Evolutionary conservation across 1,140 invertebrate species (phyloP), one percentile per base, ranked within the genome.

Genomic region (Bradynema listronoti): DNA sequence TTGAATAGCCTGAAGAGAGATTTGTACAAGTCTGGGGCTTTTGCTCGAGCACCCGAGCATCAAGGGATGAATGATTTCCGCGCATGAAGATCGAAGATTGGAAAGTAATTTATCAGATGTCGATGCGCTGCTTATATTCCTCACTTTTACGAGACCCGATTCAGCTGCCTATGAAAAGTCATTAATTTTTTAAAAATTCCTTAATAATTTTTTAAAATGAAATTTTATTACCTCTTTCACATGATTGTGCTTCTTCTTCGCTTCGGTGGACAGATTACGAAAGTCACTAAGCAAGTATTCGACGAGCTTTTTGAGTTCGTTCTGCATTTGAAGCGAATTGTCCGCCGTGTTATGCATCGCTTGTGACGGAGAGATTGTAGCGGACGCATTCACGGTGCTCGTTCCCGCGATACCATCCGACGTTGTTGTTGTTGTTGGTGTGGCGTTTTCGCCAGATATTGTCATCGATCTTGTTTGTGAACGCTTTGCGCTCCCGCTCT

Each of bases 11-110:
- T 86, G 86, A 34, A 98, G 80, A 78, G 90, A 91, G 78, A 91
- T 87, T 85, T 94, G 80, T 39, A 94, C 90, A 67, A 97, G 87
- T 84, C 94, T 95, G 24, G 90, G 84, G 82, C 93, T 91, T 83
- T 93, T 95, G 22, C 91, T 93, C 78, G 96, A 91, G 84, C 92
- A 97, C 74, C 91, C 93, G 82, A 96, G 87, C 49, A 96, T 88
- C 68, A 97, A 83, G n/a, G 93, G 92, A 81, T 93, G 92, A 22
- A 98, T 81, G 69, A 97, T 89, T 81, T 96, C 83, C 29, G 77
- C 62, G 68, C 81, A 83, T 32, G 81, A 79, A 30, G 79, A 72
- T 7, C 81, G 60, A 46, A 84, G 65, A 58, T 80, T 83, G 80
- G 55, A 30, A 59, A 74, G 57, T 5, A 73, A 66, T 58, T 50